A percentile compares a stretch with the other conserved stretches of the same genome.
Conservation (phyloP, 1,140 invertebrate genomes). For the Chironomus tepperi region DNA sequence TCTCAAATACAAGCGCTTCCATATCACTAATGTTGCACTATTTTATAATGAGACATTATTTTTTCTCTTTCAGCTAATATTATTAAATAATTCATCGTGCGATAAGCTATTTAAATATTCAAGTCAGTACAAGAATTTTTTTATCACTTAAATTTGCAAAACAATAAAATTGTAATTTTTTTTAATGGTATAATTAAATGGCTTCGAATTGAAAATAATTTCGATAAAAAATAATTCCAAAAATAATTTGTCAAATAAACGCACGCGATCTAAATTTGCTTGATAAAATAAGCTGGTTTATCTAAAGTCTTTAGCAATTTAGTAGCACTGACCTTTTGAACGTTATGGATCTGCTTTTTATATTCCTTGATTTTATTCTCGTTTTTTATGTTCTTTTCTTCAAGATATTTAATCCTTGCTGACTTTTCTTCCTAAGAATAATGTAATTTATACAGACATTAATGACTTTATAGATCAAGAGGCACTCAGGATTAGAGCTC, state of each 20-base stretch:
- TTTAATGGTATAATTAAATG: too few relatives aligned
- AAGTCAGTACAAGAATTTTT: too few relatives aligned
- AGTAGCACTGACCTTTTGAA: slow-evolving; percentile 20
- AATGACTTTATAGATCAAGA: too few relatives aligned
- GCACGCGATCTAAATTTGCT: not conserved
- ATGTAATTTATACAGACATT: too few relatives aligned
- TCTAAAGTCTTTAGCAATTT: not conserved
- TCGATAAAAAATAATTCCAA: not conserved
- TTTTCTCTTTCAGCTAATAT: too few relatives aligned
- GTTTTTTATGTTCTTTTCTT: not conserved
- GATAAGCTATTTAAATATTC: too few relatives aligned
- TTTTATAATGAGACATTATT: not conserved
- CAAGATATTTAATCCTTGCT: not conserved
- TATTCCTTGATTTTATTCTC: not conserved
- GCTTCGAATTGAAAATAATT: not conserved
- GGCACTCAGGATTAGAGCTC: too few relatives aligned
- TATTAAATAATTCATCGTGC: too few relatives aligned
- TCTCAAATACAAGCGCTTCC: slow-evolving; percentile 33
- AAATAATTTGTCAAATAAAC: not conserved
- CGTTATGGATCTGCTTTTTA: not conserved
- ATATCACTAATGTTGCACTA: slow-evolving; percentile 29
- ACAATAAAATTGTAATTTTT: not conserved
- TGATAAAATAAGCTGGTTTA: not conserved
- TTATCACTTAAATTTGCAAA: too few relatives aligned
- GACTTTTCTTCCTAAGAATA: too few relatives aligned